A percentile compares a stretch with the other conserved stretches of the same genome.
These are phyloP conservation scores for Raja brachyura DNA, from an alignment of 2,113 vertebrate species.

Conservation along the genomic window DNA sequence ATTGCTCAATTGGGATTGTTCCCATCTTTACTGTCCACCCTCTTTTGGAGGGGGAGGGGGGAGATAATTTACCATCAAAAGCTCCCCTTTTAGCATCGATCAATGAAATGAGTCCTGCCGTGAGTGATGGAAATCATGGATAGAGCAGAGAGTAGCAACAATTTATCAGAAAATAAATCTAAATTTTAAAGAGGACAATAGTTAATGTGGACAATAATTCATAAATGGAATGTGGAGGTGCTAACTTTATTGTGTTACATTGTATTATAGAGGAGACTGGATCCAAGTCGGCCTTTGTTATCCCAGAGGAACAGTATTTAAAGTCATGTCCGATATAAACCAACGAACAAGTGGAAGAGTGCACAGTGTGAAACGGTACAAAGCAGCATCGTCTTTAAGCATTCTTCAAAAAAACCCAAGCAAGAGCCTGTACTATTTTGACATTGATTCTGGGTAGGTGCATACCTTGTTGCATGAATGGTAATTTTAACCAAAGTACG, in stretches of 20 bases:
- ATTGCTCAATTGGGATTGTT: neutral
- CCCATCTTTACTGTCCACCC: neutral
- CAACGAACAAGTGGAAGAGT: conserved; percentile 43
- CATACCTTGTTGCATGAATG: neutral
- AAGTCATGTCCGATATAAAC: conserved; percentile 46
- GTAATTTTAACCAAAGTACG: neutral
- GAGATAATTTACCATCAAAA: neutral
- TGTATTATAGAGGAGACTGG: conserved; percentile 44
- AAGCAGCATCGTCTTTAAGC: neutral
- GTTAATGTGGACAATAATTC: conserved; percentile 43
- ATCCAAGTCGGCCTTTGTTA: conserved; percentile 46
- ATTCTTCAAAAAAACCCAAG: neutral
- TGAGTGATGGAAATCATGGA: too few relatives aligned
- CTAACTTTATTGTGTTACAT: neutral
- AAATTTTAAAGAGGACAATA: neutral
- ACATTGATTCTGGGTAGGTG: conserved; percentile 43
- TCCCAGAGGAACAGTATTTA: conserved; percentile 44
- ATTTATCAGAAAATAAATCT: neutral
- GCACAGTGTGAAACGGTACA: conserved; percentile 43
- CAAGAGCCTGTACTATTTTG: conserved; percentile 39
- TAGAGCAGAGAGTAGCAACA: too few relatives aligned
- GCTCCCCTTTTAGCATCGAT: neutral
- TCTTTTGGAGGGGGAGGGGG: neutral
- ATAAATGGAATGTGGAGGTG: conserved; percentile 38
- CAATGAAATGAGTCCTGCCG: neutral